These are phyloP conservation scores for Crenichthys baileyi DNA, from an alignment of 2,797 vertebrate genomes.

Conservation along the genomic window DNA sequence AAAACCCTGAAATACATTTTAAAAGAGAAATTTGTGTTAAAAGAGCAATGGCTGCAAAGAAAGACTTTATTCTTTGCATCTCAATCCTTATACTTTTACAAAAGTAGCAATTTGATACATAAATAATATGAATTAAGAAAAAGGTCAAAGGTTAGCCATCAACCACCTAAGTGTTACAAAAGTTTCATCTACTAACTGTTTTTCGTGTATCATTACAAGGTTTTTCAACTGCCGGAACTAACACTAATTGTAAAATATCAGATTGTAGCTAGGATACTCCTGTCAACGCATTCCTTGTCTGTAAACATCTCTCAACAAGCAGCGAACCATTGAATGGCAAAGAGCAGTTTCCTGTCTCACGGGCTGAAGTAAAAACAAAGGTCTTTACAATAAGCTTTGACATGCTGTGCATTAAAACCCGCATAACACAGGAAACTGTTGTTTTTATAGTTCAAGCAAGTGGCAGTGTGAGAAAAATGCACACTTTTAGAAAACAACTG, in stretches of 20 bases:
- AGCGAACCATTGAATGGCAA: neutral
- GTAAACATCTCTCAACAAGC: slow-evolving; percentile 25
- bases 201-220: neutral
- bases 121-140: too few species aligned
- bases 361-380: slow-evolving; percentile 13
- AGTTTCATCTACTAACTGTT: neutral
- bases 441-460: neutral
- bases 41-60: neutral
- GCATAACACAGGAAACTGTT: slow-evolving; percentile 27
- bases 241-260: neutral
- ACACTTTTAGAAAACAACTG: neutral
- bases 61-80: neutral
- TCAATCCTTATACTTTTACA: neutral
- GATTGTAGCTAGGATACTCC: neutral
- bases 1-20: neutral
- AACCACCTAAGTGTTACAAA: neutral
- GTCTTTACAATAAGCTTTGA: slow-evolving; percentile 9
- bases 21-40: neutral
- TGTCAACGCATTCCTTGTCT: slow-evolving; percentile 1
- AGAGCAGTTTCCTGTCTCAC: slow-evolving; percentile 38
- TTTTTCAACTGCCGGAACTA: neutral
- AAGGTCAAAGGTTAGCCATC: neutral
- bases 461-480: neutral
- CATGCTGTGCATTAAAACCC: slow-evolving; percentile 35
- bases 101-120: neutral